phyloP scores from a whole-genome alignment of 2,797 vertebrate genomes.

The Rhynchonycteris naso region DNA sequence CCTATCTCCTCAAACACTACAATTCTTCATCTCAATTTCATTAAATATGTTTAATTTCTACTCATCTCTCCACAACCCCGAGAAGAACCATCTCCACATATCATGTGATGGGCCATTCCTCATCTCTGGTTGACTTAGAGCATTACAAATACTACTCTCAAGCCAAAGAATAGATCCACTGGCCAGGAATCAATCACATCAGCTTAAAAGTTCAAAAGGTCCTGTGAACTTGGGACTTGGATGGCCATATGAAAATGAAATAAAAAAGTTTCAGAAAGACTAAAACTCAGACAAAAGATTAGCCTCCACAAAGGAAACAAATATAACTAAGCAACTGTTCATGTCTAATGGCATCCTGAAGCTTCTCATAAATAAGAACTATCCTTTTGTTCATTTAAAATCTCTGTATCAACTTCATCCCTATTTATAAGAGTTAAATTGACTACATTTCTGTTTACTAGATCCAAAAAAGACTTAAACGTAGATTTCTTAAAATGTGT shows the following conservation, averaged over 20 bases:
- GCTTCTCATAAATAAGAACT: background rate
- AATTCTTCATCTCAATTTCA: background rate
- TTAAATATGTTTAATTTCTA: conserved; percentile 44
- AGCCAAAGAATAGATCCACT: background rate
- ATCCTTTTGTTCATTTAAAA: background rate
- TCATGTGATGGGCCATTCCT: background rate
- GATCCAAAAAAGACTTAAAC: background rate
- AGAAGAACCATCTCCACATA: background rate
- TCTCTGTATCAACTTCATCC: background rate
- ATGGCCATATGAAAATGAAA: background rate
- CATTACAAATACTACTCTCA: background rate
- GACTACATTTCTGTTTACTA: background rate
- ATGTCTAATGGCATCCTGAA: background rate
- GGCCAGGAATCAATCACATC: background rate
- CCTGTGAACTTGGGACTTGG: background rate
- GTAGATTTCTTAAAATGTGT: background rate
- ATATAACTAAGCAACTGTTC: background rate
- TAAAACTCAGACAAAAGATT: background rate
- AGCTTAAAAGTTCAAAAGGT: background rate
- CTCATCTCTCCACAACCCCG: background rate
- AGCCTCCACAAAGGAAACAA: background rate
- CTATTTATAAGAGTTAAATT: background rate
- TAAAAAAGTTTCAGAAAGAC: background rate
- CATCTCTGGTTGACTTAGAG: background rate
- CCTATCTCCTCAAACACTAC: background rate